Evolutionary conservation across 2,797 vertebrate species (phyloP).

Genomic region (Bovichtus variegatus): DNA sequence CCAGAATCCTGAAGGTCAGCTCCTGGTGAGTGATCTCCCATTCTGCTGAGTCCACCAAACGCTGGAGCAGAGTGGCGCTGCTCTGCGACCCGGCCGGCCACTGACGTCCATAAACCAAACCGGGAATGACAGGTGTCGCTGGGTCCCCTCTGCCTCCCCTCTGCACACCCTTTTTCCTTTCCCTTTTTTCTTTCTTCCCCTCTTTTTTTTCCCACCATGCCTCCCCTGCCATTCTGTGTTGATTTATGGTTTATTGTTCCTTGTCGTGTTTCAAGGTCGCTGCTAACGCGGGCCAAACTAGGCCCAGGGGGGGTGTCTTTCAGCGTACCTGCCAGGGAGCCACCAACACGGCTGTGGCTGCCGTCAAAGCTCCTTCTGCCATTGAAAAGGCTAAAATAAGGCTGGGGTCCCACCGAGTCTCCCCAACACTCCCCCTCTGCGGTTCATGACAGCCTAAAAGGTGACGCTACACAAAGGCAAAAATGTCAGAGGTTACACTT

Average conservation of each 20-base stretch:
- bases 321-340: slow-evolving; percentile 70
- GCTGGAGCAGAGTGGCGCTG: slow-evolving; percentile 48
- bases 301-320: slow-evolving; percentile 68
- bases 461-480: slow-evolving; percentile 34
- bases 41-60: slow-evolving; percentile 85
- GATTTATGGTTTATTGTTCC: slow-evolving; percentile 86
- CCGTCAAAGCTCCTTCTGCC: slow-evolving; percentile 50
- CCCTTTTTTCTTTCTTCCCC: slow-evolving; percentile 11
- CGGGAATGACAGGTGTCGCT: slow-evolving; percentile 82
- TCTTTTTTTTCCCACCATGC: slow-evolving; percentile 25
- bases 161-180: slow-evolving; percentile 20
- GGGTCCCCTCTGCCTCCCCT: slow-evolving; percentile 12
- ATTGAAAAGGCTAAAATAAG: slow-evolving; percentile 50
- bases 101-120: slow-evolving; percentile 83
- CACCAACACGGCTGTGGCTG: slow-evolving; percentile 39
- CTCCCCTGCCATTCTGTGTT: slow-evolving; percentile 56
- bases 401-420: slow-evolving; percentile 42
- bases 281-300: slow-evolving; percentile 72
- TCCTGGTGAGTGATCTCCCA: slow-evolving; percentile 67
- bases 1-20: slow-evolving; percentile 78
- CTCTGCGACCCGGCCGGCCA: slow-evolving; percentile 65
- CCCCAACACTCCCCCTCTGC: slow-evolving; percentile 1
- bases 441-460: slow-evolving; percentile 46
- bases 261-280: slow-evolving; percentile 83
- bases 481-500: slow-evolving; percentile 43